Evolutionary conservation across 2,797 vertebrate genomes (phyloP), one percentile per base, ranked within the genome.

Genomic region (Ispidina picta): DNA sequence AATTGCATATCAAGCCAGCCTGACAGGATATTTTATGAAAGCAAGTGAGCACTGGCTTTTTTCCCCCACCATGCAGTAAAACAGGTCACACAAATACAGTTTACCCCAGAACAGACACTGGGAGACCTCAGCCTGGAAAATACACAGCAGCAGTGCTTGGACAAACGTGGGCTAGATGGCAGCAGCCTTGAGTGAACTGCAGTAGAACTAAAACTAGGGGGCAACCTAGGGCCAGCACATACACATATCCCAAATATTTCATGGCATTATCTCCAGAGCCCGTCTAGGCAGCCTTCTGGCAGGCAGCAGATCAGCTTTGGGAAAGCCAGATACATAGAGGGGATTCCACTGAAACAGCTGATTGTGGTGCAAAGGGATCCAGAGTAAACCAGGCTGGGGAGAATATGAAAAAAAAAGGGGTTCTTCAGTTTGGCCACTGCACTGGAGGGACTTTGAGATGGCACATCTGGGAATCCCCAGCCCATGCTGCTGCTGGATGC

Each of bases 131-230:
- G 64, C 10, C 37, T 71, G 58, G 14, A 51, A 59, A 21, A 15
- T 0, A 1, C 28, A 22, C 1, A 0, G 43, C 23, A 70, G 14
- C 26, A 10, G 18, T 46, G 58, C 55, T 74, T 0, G 0, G 26
- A 41, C 55, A 73, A 86, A 75, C 28, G 68, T n/a, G 25, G 41
- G 23, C n/a, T 41, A 8, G 46, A 13, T 33, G 63, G 35, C 33
- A 73, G 28, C 39, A 46, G 73, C 76, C 35, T 59, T 5, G 26
- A 29, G 21, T 6, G 52, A 94, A 22, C 37, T 55, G 58, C 46
- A n/a, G 6, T 5, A 21, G 75, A 90, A 89, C 51, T 19, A 39
- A 76, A 88, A 64, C 37, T 8, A 68, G 64, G 84, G 49, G 63
- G 56, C 60, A 91, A 29, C 6, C 26, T n/a, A 8, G 20, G 39